Base-by-base conservation (phyloP, 2,797 vertebrate genomes). In the Chromobotia macracanthus region DNA sequence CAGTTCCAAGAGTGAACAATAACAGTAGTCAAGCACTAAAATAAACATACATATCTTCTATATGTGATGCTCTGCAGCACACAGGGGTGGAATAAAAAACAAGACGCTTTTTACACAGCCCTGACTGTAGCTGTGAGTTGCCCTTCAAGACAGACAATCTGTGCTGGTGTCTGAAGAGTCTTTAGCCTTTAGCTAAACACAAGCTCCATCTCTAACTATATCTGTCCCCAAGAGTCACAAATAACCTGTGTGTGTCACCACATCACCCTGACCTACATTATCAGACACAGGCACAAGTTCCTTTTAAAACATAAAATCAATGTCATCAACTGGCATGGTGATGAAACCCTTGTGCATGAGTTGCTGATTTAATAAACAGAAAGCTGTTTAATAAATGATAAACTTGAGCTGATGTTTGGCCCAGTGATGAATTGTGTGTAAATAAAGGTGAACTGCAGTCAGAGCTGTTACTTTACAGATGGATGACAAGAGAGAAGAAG, bases 211-310 rank as follows among this genome's bases (percentile, higher is more conserved):
- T 46, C 44, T 46, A 5, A 31, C 12, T 46, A 1, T 46, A 91
- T 92, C 90, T 78, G 73, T 86, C 82, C 84, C 83, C 82, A 53
- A 88, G 86, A 87, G 81, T 77, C 84, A 86, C 82, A 80, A 67
- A 80, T 79, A 77, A 82, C 76, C 82, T 79, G 83, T 80, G 71
- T 87, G 56, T 15, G 80, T 70, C 61, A 21, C 25, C 19, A 63
- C 77, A 53, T 58, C 25, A 12, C 9, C 60, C 23, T 19, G 41
- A 46, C 19, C 44, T n/a, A 60, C 18, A 13, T 13, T 8, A 21
- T 61, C 55, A 63, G 38, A 31, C 3, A 46, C 9, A 25, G 21
- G 35, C 19, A 41, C 60, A 23, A 25, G 21, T 51, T 23, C n/a
- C 50, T 70, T 69, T 38, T 13, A 75, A 76, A 68, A 73, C 23